Evolutionary conservation across 2,797 vertebrate genomes (phyloP).

Genomic region (Aphelocoma californica): DNA sequence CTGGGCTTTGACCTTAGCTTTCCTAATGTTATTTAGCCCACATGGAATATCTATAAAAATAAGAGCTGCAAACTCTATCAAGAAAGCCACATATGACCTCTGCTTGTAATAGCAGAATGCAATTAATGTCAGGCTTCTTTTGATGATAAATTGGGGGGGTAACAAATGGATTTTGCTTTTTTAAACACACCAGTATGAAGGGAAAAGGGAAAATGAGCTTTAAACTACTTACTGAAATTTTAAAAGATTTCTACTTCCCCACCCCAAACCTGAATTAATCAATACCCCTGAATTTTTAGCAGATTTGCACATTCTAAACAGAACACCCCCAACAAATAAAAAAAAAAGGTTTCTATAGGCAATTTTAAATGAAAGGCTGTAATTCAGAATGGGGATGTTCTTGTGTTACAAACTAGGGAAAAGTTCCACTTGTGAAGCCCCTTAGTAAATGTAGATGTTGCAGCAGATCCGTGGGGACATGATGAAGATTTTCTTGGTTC

Average conservation of each 20-base stretch:
- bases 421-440: not conserved
- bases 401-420: not conserved
- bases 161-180: constrained; percentile 62
- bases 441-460: not conserved
- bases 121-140: constrained; percentile 65
- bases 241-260: not conserved
- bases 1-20: constrained; percentile 64
- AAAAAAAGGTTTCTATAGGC: not conserved
- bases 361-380: not conserved
- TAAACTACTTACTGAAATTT: constrained; percentile 13
- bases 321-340: not conserved
- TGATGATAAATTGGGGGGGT: constrained; percentile 58
- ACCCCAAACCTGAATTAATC: not conserved
- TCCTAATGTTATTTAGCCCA: constrained; percentile 63
- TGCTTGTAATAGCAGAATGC: constrained; percentile 56
- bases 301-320: not conserved
- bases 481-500: not conserved
- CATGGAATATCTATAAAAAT: constrained; percentile 66
- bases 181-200: constrained; percentile 2
- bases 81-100: constrained; percentile 50
- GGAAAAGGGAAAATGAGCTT: constrained; percentile 40
- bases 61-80: constrained; percentile 68
- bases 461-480: not conserved
- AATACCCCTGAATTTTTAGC: not conserved
- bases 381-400: not conserved